Conservation (phyloP, 2,888 invertebrate species). For the Opisthograptis luteolata region DNA sequence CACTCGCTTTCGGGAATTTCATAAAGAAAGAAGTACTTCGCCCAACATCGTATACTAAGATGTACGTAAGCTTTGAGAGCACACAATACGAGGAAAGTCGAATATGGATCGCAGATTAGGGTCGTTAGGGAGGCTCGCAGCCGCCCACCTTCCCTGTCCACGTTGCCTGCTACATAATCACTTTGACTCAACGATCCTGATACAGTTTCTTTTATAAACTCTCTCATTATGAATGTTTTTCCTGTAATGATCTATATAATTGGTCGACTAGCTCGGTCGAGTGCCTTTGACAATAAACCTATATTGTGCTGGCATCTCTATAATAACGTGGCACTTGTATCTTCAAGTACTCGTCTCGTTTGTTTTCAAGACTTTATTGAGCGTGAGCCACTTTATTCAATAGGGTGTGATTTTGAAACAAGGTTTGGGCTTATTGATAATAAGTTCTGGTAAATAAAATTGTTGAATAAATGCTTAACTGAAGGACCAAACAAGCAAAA, state of each 20-base stretch:
- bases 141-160: slow-evolving; percentile 16
- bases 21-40: slow-evolving; percentile 23
- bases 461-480: slow-evolving; percentile 22
- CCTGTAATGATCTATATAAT: slow-evolving; percentile 24
- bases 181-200: slow-evolving; percentile 41
- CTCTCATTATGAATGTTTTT: slow-evolving; percentile 18
- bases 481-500: too few species aligned
- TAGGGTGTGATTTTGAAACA: slow-evolving; percentile 1
- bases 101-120: slow-evolving; percentile 34
- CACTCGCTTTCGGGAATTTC: slow-evolving; percentile 18
- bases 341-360: slow-evolving; percentile 11
- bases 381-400: slow-evolving; percentile 6
- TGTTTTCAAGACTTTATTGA: slow-evolving; percentile 16
- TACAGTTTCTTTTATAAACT: slow-evolving; percentile 25
- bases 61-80: slow-evolving; percentile 24
- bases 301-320: slow-evolving; percentile 3
- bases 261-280: slow-evolving; percentile 1
- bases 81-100: slow-evolving; percentile 32
- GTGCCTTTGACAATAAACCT: background rate
- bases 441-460: slow-evolving; percentile 8
- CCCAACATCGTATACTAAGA: slow-evolving; percentile 21
- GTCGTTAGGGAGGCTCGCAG: slow-evolving; percentile 36
- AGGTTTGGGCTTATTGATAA: background rate
- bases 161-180: slow-evolving; percentile 33
- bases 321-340: slow-evolving; percentile 8